Conservation (phyloP, 1,140 invertebrate genomes). For the Camponotus vicinus region DNA sequence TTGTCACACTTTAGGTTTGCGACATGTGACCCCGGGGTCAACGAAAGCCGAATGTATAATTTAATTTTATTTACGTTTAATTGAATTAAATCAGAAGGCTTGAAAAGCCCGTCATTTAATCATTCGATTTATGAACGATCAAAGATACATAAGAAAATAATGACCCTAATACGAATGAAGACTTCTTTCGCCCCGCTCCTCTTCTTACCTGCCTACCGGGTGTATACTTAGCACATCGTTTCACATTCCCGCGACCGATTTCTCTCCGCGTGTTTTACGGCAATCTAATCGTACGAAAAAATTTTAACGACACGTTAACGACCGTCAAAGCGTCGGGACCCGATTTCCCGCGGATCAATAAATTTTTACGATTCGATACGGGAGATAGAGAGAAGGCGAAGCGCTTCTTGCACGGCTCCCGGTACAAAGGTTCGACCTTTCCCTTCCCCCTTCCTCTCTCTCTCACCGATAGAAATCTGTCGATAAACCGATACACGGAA, state of each 20-base stretch:
- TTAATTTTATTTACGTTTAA: conserved; percentile 3
- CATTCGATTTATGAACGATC: conserved; percentile 22
- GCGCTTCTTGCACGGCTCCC: neutral
- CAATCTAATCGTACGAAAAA: conserved; percentile 37
- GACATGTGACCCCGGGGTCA: neutral
- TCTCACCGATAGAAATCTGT: neutral
- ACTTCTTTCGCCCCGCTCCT: neutral
- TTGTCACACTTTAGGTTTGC: too few species aligned
- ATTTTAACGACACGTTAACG: conserved; percentile 39
- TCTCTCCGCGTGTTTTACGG: conserved; percentile 1
- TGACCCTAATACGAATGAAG: conserved; percentile 11
- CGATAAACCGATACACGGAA: conserved; percentile 22
- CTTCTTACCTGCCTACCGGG: too few species aligned
- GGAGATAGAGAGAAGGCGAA: too few species aligned
- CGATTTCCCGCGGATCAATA: conserved; percentile 36
- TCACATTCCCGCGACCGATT: conserved; percentile 44
- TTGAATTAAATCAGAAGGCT: conserved; percentile 16
- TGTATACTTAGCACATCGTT: conserved; percentile 45
- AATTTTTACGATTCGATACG: conserved; percentile 32
- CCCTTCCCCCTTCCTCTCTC: neutral
- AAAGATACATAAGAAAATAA: conserved; percentile 41
- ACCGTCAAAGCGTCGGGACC: neutral
- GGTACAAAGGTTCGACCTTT: neutral
- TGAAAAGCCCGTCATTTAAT: neutral
- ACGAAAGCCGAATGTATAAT: conserved; percentile 14